A percentile compares a stretch with the other conserved stretches of the same genome.
Evolutionary conservation across 2,797 vertebrate species (phyloP).

Genomic region (Epinephelus awoara): DNA sequence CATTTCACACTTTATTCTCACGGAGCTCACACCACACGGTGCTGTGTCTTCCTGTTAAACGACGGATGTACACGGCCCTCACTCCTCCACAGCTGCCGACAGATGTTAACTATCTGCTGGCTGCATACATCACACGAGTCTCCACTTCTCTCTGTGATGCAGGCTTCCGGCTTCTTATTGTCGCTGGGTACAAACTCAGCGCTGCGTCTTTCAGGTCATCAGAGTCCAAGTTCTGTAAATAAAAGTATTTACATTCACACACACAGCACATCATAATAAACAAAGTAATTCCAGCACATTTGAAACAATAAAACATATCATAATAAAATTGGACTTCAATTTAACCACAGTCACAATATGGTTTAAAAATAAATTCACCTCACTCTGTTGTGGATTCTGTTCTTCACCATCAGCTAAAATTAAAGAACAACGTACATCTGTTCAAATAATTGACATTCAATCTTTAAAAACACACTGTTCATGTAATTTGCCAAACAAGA

Average conservation of each 20-base stretch:
- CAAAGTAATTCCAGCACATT: no score
- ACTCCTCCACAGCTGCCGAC: not conserved
- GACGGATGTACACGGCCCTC: no score
- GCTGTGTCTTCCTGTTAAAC: not conserved
- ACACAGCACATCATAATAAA: not conserved
- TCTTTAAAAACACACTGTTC: no score
- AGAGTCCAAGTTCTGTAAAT: conserved; percentile 9
- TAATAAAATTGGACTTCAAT: no score
- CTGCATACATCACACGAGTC: not conserved
- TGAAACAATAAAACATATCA: not conserved
- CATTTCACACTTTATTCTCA: not conserved
- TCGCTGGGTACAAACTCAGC: not conserved
- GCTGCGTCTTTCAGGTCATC: conserved; percentile 29
- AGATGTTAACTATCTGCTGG: not conserved
- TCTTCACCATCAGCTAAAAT: no score
- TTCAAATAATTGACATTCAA: not conserved
- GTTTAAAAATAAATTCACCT: not conserved
- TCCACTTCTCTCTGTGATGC: conserved; percentile 16
- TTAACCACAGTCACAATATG: no score
- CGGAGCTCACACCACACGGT: not conserved
- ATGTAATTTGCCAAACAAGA: not conserved
- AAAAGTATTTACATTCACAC: not conserved
- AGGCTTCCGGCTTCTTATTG: not conserved
- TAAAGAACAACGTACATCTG: not conserved
- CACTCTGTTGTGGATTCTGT: not conserved